phyloP scores from a whole-genome alignment of 2,113 vertebrate genomes.

The Corvus cornix region DNA sequence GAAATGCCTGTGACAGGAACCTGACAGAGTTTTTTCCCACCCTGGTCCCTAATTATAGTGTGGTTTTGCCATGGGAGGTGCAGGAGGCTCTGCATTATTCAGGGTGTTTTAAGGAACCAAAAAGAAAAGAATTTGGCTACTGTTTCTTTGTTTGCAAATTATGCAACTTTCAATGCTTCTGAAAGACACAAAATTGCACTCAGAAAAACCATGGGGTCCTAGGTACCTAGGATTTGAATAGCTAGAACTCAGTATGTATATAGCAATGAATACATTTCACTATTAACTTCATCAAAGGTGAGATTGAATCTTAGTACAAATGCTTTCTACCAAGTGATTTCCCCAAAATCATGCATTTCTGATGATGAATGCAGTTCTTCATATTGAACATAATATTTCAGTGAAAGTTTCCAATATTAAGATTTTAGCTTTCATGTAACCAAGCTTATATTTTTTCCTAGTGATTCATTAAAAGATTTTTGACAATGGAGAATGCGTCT shows the following conservation, averaged over 20 bases:
- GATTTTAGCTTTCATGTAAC: not conserved
- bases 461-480: not conserved
- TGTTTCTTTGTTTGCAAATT: not conserved
- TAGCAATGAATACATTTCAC: not conserved
- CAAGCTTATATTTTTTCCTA: not conserved
- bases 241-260: not conserved
- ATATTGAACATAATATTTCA: not conserved
- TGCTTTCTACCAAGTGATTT: not conserved
- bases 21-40: conserved; percentile 30
- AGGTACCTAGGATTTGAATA: not conserved
- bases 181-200: not conserved
- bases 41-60: not conserved
- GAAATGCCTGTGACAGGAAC: conserved; percentile 22
- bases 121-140: not conserved
- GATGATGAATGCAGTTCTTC: not conserved
- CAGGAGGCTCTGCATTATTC: conserved; percentile 2
- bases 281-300: not conserved
- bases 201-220: not conserved
- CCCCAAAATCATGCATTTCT: not conserved
- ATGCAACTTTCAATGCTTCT: not conserved
- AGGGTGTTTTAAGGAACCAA: not conserved
- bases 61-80: not conserved
- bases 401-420: not conserved
- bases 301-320: not conserved
- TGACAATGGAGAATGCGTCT: not conserved